A percentile compares a stretch with the other conserved stretches of the same genome.
These are phyloP conservation scores for Montipora foliosa DNA, from an alignment of 64 coral and sea anemone species.

Conservation along the genomic window DNA sequence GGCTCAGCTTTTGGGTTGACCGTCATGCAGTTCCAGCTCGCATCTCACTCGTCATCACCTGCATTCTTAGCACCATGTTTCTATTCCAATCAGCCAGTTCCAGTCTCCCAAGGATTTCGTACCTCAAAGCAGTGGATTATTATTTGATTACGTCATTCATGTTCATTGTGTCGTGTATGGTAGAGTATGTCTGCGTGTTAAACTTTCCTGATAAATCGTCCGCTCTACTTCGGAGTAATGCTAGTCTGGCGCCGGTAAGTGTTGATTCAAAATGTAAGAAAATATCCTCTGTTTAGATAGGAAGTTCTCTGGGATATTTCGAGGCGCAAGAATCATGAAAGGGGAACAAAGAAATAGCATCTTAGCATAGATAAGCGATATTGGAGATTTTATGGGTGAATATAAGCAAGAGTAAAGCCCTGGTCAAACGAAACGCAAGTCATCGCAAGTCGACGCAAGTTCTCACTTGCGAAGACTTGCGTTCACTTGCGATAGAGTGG, in stretches of 20 bases:
- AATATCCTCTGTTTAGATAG: no score
- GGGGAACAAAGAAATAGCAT: no score
- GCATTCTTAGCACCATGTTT: slow-evolving; percentile 92
- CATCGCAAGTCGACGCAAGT: no score
- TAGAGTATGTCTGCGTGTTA: slow-evolving; percentile 87
- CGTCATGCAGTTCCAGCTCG: slow-evolving; percentile 86
- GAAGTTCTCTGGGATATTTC: no score
- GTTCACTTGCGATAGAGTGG: no score
- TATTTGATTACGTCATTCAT: slow-evolving; percentile 86
- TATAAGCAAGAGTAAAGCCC: no score
- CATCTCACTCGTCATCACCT: slow-evolving; percentile 87
- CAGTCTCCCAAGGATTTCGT: slow-evolving; percentile 84
- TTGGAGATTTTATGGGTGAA: no score
- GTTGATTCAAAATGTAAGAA: background rate
- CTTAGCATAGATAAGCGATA: no score
- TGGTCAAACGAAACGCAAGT: no score
- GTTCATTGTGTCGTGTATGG: slow-evolving; percentile 84
- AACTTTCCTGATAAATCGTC: slow-evolving; percentile 67
- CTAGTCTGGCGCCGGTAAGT: slow-evolving; percentile 34
- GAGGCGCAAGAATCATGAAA: no score
- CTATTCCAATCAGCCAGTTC: slow-evolving; percentile 90
- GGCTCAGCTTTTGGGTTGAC: slow-evolving; percentile 94
- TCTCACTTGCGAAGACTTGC: no score
- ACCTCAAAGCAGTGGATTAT: slow-evolving; percentile 90
- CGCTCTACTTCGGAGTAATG: slow-evolving; percentile 29